Percentiles rank a stretch among this genome's conserved stretches.
Conservation (phyloP, 2,888 invertebrate species). For the Malachius bipustulatus region DNA sequence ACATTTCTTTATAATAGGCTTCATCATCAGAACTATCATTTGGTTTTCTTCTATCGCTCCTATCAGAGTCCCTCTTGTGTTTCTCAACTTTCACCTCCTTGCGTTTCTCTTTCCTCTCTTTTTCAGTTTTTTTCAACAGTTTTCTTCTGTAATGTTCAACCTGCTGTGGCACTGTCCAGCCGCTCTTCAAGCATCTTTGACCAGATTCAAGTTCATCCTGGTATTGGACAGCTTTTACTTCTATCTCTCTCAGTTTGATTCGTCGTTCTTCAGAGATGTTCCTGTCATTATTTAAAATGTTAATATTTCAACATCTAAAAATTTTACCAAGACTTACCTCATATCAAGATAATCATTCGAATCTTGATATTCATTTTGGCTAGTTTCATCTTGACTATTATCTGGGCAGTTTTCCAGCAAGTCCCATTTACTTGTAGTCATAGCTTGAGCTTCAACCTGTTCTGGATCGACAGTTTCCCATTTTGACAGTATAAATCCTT, state of each 20-base stretch:
- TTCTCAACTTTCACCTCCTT: constrained; percentile 26
- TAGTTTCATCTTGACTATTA: constrained; percentile 35
- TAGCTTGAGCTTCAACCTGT: constrained; percentile 66
- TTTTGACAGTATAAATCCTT: constrained; percentile 77
- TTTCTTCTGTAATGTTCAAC: constrained; percentile 84
- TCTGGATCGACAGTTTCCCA: constrained; percentile 95
- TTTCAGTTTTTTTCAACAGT: constrained; percentile 60
- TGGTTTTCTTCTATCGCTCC: constrained; percentile 28
- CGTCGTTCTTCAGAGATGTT: constrained; percentile 59
- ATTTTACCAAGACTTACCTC: too few species aligned
- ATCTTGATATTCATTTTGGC: constrained; percentile 31
- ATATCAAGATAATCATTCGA: constrained; percentile 34
- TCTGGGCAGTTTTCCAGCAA: constrained; percentile 46
- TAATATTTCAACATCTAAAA: too few species aligned
- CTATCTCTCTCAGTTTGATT: constrained; percentile 76
- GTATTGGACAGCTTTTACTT: constrained; percentile 89
- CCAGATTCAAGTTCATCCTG: constrained; percentile 93
- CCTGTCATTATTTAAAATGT: too few species aligned
- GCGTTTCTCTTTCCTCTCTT: constrained; percentile 34
- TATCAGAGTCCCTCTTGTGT: constrained; percentile 33
- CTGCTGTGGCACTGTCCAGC: constrained; percentile 68
- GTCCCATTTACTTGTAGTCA: constrained; percentile 85
- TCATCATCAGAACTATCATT: constrained; percentile 33
- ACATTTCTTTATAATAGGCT: constrained; percentile 35
- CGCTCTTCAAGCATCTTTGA: constrained; percentile 55